Evolutionary conservation across 2,113 vertebrate genomes (phyloP), one percentile per base, ranked within the genome.

Genomic region (Brachirus orientalis): DNA sequence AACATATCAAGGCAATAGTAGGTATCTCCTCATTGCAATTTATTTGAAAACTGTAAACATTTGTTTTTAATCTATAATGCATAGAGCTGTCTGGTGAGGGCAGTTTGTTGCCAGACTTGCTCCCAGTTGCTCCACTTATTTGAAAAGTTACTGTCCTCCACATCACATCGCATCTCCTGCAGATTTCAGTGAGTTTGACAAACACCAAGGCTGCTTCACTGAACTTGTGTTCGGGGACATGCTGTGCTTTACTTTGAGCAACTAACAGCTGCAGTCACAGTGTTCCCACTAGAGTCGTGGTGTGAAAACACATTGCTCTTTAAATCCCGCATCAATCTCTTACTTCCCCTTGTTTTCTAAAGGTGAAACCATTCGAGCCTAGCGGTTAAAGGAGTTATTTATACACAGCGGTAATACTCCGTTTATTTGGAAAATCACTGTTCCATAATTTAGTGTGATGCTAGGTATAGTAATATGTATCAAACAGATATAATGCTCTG

Each of bases 251-350:
- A 28, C 44, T 73, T 50, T 46, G 13, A 48, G 56, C 41, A 51
- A 37, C 55, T 48, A 60, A 67, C 5, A 5, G 47, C 64, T 43
- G 48, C 59, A 51, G 68, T 68, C 63, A 40, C 59, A 62, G 37
- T 69, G 47, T 52, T 84, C 36, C 40, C 33, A 55, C n/a, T 47
- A 38, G 55, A 50, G 44, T 22, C 4, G 7, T 38, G 55, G 58
- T 69, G 70, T 77, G 73, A 72, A 75, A 84, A 80, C 69, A 71
- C 51, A 52, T 71, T 76, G 57, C 81, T 77, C 73, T 59, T 33
- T 50, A 57, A 63, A 41, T 63, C 40, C 74, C 44, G 48, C 68
- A 77, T 78, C 70, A 75, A 52, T 71, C 64, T 46, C 51, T 60
- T 9, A 2, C 45, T 38, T 35, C 10, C n/a, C 58, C 22, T 58